Base-by-base conservation (phyloP, 2,888 invertebrate genomes). In the Pterostichus niger region DNA sequence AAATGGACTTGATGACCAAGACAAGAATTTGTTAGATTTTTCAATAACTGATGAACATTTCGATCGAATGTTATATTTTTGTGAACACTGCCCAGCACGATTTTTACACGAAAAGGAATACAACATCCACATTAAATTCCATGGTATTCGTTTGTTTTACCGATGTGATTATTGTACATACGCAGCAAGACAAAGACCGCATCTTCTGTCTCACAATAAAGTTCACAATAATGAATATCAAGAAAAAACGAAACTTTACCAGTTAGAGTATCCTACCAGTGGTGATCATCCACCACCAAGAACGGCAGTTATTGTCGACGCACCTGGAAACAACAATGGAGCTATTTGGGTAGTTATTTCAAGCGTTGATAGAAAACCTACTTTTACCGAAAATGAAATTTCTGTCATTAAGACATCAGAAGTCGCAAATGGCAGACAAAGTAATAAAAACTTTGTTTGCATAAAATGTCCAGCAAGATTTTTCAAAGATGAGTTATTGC, bases 201-300 rank as follows among this genome's bases (percentile, higher is more conserved):
- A 95, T 86, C 90, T 97, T 40, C 89, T 91, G 56, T 91, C 94
- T 0, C 97, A 97, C 88, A 91, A 91, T 17, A 92, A 91, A 85
- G 95, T 96, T 0, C 97, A 97, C 88, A 93, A 94, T 0, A 92
- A 93, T 64, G 95, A 95, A 87, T 96, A 97, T 88, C 95, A 96
- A 88, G 94, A 95, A 35, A 93, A 95, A 88, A 95, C 95, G 6
- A 93, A 93, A 87, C 92, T 93, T 87, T 90, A 96, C 15, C 92
- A 94, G 85, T 92, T 92, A 49, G 91, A 93, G 85, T 94, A 95
- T 87, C 92, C 92, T 46, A 91, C 93, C 40, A 94, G 94, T 85
- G 90, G 92, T 0, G 91, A 92, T 49, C 93, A 94, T 87, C 93
- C 92, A 71, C 93, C 94, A 83, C 96, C 95, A 6, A 91, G 92